Percentiles rank a stretch among this genome's conserved stretches.
phyloP scores from a whole-genome alignment of 2,113 vertebrate species.

The Cnemophilus loriae region DNA sequence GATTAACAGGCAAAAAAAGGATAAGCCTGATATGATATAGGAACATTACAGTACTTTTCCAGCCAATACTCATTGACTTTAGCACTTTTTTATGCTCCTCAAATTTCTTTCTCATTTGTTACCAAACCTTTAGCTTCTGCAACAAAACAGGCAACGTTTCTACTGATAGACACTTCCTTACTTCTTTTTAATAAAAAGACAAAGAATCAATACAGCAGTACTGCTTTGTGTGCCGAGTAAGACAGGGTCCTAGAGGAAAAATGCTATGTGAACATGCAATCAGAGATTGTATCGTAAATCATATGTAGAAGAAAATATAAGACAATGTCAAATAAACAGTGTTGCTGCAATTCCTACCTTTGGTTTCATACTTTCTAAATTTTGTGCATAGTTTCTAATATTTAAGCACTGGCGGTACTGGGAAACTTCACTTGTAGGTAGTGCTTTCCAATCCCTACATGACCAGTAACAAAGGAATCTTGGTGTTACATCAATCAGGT shows the following conservation, averaged over 20 bases:
- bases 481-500: neutral
- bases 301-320: neutral
- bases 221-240: rapidly evolving
- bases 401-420: neutral
- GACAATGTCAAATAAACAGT: neutral
- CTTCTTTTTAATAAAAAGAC: neutral
- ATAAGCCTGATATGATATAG: neutral
- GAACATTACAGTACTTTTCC: neutral
- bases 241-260: neutral
- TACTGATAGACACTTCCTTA: neutral
- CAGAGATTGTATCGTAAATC: neutral
- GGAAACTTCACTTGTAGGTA: neutral
- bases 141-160: neutral
- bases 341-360: neutral
- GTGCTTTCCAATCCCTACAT: neutral
- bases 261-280: neutral
- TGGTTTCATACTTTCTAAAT: neutral
- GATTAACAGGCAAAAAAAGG: neutral
- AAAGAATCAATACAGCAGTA: neutral
- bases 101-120: neutral
- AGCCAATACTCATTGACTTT: neutral
- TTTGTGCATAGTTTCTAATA: rapidly evolving
- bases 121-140: neutral
- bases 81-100: neutral
- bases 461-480: neutral